phyloP scores from a whole-genome alignment of 1,140 invertebrate species.

The Planococcus citri region DNA sequence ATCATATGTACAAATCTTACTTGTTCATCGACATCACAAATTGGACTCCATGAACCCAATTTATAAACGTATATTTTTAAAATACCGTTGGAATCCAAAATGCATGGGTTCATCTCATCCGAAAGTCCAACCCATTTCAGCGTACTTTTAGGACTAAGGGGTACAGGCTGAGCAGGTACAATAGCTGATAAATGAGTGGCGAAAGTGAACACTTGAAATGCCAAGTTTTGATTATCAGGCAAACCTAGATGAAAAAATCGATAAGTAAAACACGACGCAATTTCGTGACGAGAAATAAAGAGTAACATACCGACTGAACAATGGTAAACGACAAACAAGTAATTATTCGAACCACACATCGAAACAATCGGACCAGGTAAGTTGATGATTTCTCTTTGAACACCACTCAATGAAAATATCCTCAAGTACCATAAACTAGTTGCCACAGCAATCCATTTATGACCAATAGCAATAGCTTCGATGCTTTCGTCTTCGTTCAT shows the following conservation, averaged over 20 bases:
- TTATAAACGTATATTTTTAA: constrained; percentile 47
- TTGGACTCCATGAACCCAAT: constrained; percentile 55
- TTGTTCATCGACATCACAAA: constrained; percentile 55
- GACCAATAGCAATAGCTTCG: constrained; percentile 53
- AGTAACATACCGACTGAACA: constrained; percentile 39
- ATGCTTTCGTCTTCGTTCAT: constrained; percentile 66
- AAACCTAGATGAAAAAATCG: constrained; percentile 25
- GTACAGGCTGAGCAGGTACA: constrained; percentile 35
- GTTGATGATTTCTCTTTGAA: constrained; percentile 65
- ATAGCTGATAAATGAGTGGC: neutral
- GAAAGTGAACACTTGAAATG: constrained; percentile 25
- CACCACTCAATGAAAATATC: constrained; percentile 71
- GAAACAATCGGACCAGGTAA: constrained; percentile 58
- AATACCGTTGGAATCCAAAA: constrained; percentile 52
- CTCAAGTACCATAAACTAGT: constrained; percentile 60
- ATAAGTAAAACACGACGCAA: neutral
- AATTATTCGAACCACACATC: constrained; percentile 51
- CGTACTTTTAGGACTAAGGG: constrained; percentile 53
- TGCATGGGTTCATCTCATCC: constrained; percentile 59
- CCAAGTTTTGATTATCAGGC: constrained; percentile 27
- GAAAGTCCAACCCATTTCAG: constrained; percentile 72
- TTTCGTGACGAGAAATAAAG: neutral
- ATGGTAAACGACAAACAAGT: constrained; percentile 68
- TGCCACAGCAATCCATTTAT: constrained; percentile 61
- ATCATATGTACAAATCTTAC: constrained; percentile 34